Evolutionary conservation across 1,140 invertebrate species (phyloP), one percentile per base, ranked within the genome.

Genomic region (Schlechtendalia chinensis): DNA sequence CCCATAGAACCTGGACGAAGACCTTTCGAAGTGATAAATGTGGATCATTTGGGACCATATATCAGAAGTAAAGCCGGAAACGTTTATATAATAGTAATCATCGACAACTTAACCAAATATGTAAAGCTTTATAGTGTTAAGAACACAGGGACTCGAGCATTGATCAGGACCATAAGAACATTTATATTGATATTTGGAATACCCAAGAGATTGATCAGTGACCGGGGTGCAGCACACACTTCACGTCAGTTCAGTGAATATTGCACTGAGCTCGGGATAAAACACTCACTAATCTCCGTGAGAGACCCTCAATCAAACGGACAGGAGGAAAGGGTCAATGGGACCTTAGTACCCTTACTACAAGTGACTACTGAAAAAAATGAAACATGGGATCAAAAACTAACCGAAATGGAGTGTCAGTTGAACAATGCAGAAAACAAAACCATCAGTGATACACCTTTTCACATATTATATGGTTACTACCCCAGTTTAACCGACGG

Each of bases 1-100:
- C 81, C 82, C 16, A 82, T 82, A 14, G 65, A 77, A 24, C 67
- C 71, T 29, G 69, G 69, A 53, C 27, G 47, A 16, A 12, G 47
- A 6, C 47, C 45, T 12, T 72, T 72, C 3, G 22, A 72, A 29
- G 24, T 54, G 1, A 50, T 72, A 1, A 72, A 72, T 29, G 8
- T 72, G 5, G 69, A 72, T 29, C 69, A 72, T 54, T 11, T 53
- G 22, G 69, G 69, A 16, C 45, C 69, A 54, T 54, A 54, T 54
- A 14, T 54, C 11, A 69, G 5, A 69, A 47, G n/a, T 5, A 47
- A 6, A 11, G 8, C 10, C 22, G 39, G 65, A 11, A 69, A 69
- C 1, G 14, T 5, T 1, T 22, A 69, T 47, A 19, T 53, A 11
- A n/a, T 69, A 14, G 45, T 69, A 4, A 50, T 72, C 3, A 54